Percentiles rank a stretch among this genome's conserved stretches.
Evolutionary conservation across 2,113 vertebrate species (phyloP).

Genomic region (Oxyura jamaicensis): DNA sequence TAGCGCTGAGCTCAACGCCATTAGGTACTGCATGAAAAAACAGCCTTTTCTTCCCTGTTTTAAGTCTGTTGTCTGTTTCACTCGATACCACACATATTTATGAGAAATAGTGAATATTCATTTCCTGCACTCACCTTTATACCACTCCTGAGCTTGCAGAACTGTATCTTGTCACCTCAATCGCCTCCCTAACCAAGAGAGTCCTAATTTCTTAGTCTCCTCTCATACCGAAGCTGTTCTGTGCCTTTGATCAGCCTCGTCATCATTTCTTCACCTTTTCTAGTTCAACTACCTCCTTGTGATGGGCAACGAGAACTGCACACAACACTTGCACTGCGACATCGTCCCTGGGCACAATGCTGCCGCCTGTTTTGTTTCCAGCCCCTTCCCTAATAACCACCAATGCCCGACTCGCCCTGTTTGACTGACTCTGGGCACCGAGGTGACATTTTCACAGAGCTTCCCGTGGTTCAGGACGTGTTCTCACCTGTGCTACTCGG

Average conservation of each 20-base stretch:
- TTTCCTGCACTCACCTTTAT: not conserved
- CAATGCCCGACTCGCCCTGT: not conserved
- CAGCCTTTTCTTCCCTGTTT: not conserved
- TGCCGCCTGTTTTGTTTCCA: not conserved
- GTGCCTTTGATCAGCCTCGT: not conserved
- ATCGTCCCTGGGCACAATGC: not conserved
- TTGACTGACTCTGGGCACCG: not conserved
- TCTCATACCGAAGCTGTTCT: not conserved
- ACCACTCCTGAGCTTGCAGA: not conserved
- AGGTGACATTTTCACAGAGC: not conserved
- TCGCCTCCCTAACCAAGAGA: not conserved
- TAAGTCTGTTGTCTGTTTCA: not conserved
- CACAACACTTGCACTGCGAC: not conserved
- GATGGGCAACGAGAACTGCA: not conserved
- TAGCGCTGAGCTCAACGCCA: rapidly evolving
- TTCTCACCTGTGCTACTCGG: not conserved
- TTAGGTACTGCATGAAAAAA: not conserved
- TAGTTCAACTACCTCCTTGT: not conserved
- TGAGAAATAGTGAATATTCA: not conserved
- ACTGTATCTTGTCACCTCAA: not conserved
- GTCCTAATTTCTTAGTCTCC: not conserved
- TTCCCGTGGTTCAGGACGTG: not conserved
- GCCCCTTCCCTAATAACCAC: not conserved
- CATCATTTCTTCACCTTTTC: not conserved
- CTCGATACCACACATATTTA: not conserved